Evolutionary conservation across 2,888 invertebrate genomes (phyloP), one percentile per base, ranked within the genome.

Genomic region (Dryocosmus kuriphilus): DNA sequence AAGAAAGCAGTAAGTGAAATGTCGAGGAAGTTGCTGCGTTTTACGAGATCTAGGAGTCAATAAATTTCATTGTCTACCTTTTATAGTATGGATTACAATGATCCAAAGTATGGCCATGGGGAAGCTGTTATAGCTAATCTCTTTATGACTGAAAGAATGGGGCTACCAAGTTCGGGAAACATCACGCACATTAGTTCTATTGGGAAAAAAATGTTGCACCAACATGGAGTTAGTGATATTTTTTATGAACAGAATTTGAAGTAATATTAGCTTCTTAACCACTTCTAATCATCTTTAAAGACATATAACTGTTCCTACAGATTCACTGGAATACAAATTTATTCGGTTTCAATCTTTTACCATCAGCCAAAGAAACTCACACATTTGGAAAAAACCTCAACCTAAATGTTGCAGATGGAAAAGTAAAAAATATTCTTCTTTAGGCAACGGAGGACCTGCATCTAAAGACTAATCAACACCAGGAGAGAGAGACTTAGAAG

Each of bases 101-200:
- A 93, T 81, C 82, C 87, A 1, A 86, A 89, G 19, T 92, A 92
- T 81, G 92, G 91, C 38, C 91, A 90, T 76, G 92, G 93, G 2
- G 90, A 91, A 57, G 83, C 90, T 2, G 46, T 90, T 4, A 88
- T 88, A 74, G 79, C 86, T 24, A 82, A 90, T 41, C 78, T 89
- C 32, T 80, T 90, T 77, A 85, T 89, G 11, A 87, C 91, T 71
- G 89, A 90, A 76, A 63, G 79, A 1, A 90, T 90, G 7, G 92
- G 91, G 7, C 41, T 87, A 19, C 91, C 92, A 0, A 86, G 88
- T 62, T 84, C 88, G 11, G 85, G 91, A 51, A 86, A 87, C 19
- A 63, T 87, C 6, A 86, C 89, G 65, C 82, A 87, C 61, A 79
- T 83, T 8, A 80, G 84, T 46, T 84, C 86, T 27, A 73, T 84